phyloP scores from a whole-genome alignment of 2,888 invertebrate species.

The Platypus cylindrus region DNA sequence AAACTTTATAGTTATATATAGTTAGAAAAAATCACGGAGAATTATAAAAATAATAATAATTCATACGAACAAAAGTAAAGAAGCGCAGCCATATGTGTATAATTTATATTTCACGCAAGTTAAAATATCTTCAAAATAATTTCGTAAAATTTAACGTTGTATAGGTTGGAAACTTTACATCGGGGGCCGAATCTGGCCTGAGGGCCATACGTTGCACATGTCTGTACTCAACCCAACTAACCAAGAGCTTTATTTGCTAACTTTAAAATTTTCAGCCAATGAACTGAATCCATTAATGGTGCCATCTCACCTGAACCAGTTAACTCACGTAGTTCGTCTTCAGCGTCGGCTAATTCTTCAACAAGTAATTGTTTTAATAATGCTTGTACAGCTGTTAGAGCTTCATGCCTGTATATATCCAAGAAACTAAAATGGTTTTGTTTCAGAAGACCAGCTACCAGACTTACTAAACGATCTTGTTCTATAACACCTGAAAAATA shows the following conservation, averaged over 20 bases:
- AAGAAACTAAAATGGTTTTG: constrained; percentile 82
- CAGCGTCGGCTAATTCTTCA: constrained; percentile 53
- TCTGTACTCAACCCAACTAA: no score
- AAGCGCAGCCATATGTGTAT: neutral
- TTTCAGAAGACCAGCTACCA: constrained; percentile 76
- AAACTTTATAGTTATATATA: no score
- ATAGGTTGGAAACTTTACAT: no score
- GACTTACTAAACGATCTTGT: constrained; percentile 54
- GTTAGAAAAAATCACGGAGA: no score
- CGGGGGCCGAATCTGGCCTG: no score
- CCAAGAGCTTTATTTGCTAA: constrained; percentile 31
- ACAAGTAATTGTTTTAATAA: constrained; percentile 81
- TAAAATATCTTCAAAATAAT: no score
- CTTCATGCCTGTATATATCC: constrained; percentile 72
- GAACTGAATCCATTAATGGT: constrained; percentile 30
- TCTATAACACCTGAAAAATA: constrained; percentile 51
- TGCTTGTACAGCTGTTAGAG: constrained; percentile 76
- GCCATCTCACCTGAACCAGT: constrained; percentile 38
- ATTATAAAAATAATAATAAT: constrained; percentile 2
- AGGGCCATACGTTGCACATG: no score
- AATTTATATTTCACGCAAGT: neutral
- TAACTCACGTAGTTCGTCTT: constrained; percentile 41
- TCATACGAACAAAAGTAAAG: neutral
- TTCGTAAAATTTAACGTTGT: no score
- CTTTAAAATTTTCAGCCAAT: constrained; percentile 32